phyloP scores from a whole-genome alignment of 2,797 vertebrate species.

The Chloroceryle amazona region DNA sequence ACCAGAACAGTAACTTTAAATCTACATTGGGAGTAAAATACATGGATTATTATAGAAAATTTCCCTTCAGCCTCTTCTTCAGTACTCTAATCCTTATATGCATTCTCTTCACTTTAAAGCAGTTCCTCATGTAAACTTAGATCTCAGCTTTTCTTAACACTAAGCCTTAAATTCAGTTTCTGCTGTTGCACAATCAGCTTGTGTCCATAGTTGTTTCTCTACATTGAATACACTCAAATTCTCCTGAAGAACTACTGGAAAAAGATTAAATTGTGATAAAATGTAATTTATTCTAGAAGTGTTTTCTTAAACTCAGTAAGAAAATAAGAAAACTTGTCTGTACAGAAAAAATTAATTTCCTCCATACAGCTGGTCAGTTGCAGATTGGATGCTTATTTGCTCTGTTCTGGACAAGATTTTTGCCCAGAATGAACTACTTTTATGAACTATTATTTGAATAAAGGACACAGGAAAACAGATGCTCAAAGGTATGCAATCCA shows the following conservation, averaged over 20 bases:
- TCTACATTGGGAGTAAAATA: neutral
- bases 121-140: conserved; percentile 1
- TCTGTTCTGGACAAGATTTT: neutral
- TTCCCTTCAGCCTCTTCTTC: neutral
- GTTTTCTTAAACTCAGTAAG: neutral
- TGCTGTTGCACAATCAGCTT: neutral
- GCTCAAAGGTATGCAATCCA: neutral
- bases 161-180: neutral
- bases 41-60: neutral
- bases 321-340: neutral
- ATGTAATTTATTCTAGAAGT: neutral
- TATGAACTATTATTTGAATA: neutral
- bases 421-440: neutral
- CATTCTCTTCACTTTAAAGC: neutral
- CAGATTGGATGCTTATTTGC: neutral
- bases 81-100: neutral
- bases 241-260: neutral
- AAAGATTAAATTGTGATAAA: neutral
- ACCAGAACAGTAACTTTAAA: neutral
- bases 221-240: neutral
- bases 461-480: neutral
- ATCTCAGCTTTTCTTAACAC: neutral
- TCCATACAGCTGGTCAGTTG: neutral
- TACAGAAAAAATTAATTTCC: neutral
- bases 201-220: neutral